phyloP scores from a whole-genome alignment of 2,113 vertebrate species.

The Myanophis thanlyinensis region DNA sequence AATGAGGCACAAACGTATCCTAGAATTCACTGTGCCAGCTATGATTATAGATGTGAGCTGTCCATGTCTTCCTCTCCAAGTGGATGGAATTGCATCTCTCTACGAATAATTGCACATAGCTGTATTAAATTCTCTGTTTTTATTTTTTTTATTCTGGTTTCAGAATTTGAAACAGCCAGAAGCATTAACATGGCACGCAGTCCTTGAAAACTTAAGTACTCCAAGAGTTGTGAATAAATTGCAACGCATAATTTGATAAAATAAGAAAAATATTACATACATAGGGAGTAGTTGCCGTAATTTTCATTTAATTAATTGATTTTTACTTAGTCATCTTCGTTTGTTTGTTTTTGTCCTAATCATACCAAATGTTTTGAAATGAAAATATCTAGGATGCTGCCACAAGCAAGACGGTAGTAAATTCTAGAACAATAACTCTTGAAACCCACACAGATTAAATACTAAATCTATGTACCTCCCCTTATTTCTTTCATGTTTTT shows the following conservation, averaged over 20 bases:
- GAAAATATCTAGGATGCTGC: neutral
- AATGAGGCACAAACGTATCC: neutral
- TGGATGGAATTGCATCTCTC: neutral
- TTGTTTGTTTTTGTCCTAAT: neutral
- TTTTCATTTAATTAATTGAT: neutral
- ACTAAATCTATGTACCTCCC: neutral
- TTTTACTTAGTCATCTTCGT: neutral
- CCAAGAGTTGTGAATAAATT: neutral
- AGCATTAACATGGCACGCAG: neutral
- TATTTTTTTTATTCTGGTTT: too few species aligned
- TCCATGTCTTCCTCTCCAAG: neutral
- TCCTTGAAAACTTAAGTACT: neutral
- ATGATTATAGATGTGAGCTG: neutral
- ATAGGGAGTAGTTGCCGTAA: neutral
- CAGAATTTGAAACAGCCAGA: neutral
- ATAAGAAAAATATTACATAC: neutral
- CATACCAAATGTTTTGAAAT: neutral
- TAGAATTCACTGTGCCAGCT: neutral
- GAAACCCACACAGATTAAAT: neutral
- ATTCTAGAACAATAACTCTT: neutral
- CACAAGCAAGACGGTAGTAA: neutral
- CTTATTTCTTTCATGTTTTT: neutral
- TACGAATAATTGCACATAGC: neutral
- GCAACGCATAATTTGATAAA: neutral
- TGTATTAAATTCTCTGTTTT: neutral